phyloP scores from a whole-genome alignment of 2,797 vertebrate genomes.

The Syndactyla subalaris region DNA sequence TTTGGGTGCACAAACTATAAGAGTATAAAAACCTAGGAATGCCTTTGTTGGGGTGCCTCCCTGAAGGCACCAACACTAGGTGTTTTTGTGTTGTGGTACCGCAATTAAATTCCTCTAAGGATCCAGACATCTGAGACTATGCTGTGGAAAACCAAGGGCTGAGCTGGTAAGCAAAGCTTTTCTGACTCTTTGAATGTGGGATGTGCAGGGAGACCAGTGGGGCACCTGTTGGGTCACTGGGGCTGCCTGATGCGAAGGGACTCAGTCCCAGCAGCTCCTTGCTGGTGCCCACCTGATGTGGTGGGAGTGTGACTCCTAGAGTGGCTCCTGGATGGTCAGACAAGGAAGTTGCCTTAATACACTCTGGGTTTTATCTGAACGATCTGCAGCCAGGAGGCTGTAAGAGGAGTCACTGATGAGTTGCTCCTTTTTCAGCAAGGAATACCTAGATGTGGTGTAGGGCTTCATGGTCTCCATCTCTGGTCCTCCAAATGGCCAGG shows the following conservation, averaged over 20 bases:
- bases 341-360: not conserved
- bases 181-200: not conserved
- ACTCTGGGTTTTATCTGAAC: not conserved
- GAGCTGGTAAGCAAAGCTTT: not conserved
- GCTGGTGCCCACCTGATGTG: not conserved
- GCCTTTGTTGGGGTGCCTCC: not conserved
- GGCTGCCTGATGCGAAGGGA: not conserved
- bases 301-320: not conserved
- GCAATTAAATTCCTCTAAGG: not conserved
- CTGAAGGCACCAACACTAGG: not conserved
- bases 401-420: not conserved
- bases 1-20: not conserved
- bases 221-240: not conserved
- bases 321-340: not conserved
- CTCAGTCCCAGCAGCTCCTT: not conserved
- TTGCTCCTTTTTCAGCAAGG: not conserved
- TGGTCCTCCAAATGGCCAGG: rapidly evolving
- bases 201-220: not conserved
- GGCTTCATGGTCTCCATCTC: not conserved
- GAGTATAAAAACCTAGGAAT: not conserved
- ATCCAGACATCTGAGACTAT: not conserved
- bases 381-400: not conserved
- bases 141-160: not conserved
- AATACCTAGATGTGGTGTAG: not conserved
- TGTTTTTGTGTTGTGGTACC: not conserved